A percentile compares a stretch with the other conserved stretches of the same genome.
These are phyloP conservation scores for Cheilosia soror DNA, from an alignment of 2,888 invertebrate genomes.

Conservation along the genomic window DNA sequence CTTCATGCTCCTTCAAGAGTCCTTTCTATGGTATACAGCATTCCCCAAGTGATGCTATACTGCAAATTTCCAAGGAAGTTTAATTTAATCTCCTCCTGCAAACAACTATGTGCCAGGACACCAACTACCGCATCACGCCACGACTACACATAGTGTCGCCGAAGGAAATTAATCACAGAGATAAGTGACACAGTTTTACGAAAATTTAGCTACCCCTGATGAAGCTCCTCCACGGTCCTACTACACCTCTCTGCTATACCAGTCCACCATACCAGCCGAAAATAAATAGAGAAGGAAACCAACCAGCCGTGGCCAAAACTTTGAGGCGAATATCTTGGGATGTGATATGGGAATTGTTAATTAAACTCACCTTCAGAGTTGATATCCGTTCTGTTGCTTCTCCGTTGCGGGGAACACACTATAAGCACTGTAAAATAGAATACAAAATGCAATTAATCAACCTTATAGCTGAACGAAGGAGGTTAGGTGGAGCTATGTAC, in stretches of 20 bases:
- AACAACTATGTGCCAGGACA: conserved; percentile 56
- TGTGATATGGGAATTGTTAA: conserved; percentile 80
- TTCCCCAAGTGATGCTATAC: conserved; percentile 21
- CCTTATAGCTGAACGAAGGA: conserved; percentile 63
- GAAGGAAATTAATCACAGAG: conserved; percentile 77
- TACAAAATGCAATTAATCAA: conserved; percentile 81
- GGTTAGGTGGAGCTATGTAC: conserved; percentile 7
- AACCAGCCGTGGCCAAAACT: conserved; percentile 70
- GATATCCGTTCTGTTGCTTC: conserved; percentile 79
- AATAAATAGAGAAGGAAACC: conserved; percentile 33
- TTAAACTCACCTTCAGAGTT: conserved; percentile 83
- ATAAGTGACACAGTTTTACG: conserved; percentile 76
- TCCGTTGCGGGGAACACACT: conserved; percentile 79
- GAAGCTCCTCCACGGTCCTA: conserved; percentile 13
- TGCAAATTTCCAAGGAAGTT: conserved; percentile 66
- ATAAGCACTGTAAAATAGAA: conserved; percentile 80
- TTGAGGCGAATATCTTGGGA: conserved; percentile 74
- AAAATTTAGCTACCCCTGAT: conserved; percentile 64
- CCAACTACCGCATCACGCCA: conserved; percentile 14
- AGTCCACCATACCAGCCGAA: conserved; percentile 7
- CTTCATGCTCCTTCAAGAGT: conserved; percentile 40
- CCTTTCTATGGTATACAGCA: conserved; percentile 27
- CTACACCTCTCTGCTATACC: not conserved
- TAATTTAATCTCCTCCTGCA: conserved; percentile 76
- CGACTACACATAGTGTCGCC: conserved; percentile 50